These are phyloP conservation scores for Sterna hirundo DNA, from an alignment of 2,113 vertebrate species.

Conservation along the genomic window DNA sequence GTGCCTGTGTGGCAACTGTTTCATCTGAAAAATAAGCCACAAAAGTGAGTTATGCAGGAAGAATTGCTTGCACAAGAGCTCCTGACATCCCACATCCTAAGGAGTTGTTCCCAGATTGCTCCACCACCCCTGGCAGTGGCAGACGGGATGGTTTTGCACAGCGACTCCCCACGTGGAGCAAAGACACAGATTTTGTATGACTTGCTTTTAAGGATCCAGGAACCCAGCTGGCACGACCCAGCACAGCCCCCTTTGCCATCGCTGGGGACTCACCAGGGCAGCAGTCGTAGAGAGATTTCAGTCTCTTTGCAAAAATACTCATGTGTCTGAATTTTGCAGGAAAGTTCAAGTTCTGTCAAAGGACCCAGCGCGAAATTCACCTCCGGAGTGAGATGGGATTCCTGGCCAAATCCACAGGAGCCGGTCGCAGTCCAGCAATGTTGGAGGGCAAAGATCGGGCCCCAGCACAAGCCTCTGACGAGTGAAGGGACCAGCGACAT, in stretches of 20 bases:
- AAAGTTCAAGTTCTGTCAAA: not conserved
- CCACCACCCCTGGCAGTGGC: not conserved
- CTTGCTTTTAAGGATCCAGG: not conserved
- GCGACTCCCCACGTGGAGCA: not conserved
- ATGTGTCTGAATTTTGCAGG: not conserved
- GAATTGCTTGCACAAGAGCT: not conserved
- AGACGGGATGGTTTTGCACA: not conserved
- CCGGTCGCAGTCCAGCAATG: not conserved
- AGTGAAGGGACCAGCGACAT: fast-evolving
- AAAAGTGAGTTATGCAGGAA: not conserved
- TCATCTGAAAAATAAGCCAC: not conserved
- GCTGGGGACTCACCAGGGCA: not conserved
- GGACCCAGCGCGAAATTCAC: not conserved
- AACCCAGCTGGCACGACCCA: fast-evolving
- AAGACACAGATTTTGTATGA: not conserved
- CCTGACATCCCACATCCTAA: not conserved
- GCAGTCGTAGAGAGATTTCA: not conserved
- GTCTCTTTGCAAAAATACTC: not conserved
- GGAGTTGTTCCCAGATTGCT: not conserved
- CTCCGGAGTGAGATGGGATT: not conserved
- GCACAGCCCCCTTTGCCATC: not conserved
- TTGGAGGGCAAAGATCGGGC: not conserved
- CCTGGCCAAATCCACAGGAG: not conserved
- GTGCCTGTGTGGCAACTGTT: not conserved
- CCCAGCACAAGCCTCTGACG: not conserved